Evolutionary conservation across 2,113 vertebrate species (phyloP).

Genomic region (Bufo bufo): DNA sequence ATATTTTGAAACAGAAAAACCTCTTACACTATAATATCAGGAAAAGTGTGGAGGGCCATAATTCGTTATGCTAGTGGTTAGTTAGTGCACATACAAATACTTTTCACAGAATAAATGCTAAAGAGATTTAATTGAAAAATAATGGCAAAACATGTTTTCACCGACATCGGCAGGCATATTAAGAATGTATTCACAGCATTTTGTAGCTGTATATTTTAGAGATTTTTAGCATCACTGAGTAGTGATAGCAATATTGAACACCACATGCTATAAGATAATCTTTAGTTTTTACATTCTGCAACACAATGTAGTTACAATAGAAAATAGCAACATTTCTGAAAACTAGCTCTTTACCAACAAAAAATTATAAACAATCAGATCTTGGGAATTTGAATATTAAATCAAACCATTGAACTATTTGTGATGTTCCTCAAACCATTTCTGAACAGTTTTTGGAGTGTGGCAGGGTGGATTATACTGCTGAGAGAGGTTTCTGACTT

Average conservation of each 20-base stretch:
- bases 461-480: no score
- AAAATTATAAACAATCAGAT: no score
- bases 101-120: background rate
- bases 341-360: background rate
- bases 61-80: background rate
- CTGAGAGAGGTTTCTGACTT: no score
- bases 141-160: background rate
- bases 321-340: background rate
- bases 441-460: no score
- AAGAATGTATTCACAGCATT: background rate
- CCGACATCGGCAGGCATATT: background rate
- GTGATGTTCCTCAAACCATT: no score
- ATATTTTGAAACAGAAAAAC: no score
- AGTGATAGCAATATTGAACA: background rate
- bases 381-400: no score
- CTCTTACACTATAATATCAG: background rate
- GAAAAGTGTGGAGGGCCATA: background rate
- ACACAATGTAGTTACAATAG: background rate
- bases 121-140: background rate
- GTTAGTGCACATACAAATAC: background rate
- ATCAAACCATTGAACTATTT: no score
- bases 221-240: background rate
- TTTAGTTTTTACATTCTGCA: background rate
- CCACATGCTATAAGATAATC: background rate
- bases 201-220: background rate